These are phyloP conservation scores for Irena cyanogastra DNA, from an alignment of 2,113 vertebrate species.

Conservation along the genomic window DNA sequence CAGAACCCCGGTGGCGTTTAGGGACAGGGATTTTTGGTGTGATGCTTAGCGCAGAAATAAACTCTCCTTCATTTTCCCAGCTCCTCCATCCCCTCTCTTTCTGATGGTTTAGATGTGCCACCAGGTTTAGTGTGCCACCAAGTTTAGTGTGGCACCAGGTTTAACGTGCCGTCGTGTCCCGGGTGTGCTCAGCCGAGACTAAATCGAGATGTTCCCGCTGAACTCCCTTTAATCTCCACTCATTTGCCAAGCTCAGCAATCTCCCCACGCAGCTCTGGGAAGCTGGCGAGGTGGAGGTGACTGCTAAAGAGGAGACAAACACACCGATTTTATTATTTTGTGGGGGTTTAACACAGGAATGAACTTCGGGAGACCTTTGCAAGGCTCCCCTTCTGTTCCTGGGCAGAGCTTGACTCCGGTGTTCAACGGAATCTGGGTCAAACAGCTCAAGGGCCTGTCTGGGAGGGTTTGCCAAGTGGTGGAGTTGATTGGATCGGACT, in stretches of 20 bases:
- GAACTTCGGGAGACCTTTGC: conserved; percentile 14
- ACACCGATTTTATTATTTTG: not conserved
- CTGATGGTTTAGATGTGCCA: not conserved
- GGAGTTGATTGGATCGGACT: conserved; percentile 55
- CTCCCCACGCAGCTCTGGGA: not conserved
- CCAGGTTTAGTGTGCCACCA: not conserved
- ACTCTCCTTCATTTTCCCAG: not conserved
- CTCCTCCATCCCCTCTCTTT: not conserved
- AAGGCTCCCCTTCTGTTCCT: not conserved
- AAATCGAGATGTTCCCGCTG: conserved; percentile 22
- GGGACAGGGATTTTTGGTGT: not conserved
- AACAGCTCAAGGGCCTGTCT: conserved; percentile 44
- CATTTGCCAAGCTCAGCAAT: conserved; percentile 33
- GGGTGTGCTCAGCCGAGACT: not conserved
- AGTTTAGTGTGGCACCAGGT: not conserved
- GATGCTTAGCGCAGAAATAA: not conserved
- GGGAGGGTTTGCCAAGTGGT: conserved; percentile 10
- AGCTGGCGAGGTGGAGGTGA: not conserved
- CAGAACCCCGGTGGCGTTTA: not conserved
- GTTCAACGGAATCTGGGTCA: conserved; percentile 19
- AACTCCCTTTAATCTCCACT: not conserved
- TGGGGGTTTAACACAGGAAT: not conserved
- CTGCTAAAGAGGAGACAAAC: conserved; percentile 16
- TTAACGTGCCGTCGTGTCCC: not conserved
- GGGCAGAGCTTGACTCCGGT: conserved; percentile 13